A percentile compares a stretch with the other conserved stretches of the same genome.
phyloP scores from a whole-genome alignment of 2,888 invertebrate species.

The Perizoma affinitatum region DNA sequence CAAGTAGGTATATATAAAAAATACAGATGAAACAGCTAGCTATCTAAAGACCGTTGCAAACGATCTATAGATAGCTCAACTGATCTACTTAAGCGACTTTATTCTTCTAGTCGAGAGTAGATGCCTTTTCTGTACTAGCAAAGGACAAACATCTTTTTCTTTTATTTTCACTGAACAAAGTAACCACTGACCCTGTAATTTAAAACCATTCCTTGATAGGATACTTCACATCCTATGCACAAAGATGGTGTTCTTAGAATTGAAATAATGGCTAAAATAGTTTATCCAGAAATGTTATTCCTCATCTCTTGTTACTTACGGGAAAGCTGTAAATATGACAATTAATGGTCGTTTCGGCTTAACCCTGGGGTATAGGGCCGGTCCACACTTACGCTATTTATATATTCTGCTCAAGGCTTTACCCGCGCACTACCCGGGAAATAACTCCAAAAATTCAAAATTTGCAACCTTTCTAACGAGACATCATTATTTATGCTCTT shows the following conservation, averaged over 20 bases:
- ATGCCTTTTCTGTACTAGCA: too few species aligned
- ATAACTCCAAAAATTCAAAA: too few species aligned
- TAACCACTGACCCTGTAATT: conserved; percentile 13
- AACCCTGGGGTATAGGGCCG: conserved; percentile 31
- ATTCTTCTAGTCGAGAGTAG: too few species aligned
- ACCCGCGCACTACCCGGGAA: too few species aligned
- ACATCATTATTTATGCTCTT: too few species aligned
- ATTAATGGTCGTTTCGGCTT: conserved; percentile 55
- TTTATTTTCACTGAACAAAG: conserved; percentile 2
- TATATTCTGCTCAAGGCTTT: too few species aligned
- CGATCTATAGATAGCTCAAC: too few species aligned
- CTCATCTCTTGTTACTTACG: conserved; percentile 60
- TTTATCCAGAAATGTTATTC: conserved; percentile 55
- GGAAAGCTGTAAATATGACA: conserved; percentile 63
- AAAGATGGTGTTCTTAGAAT: conserved; percentile 34
- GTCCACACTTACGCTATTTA: conserved; percentile 12
- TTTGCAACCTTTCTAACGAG: too few species aligned
- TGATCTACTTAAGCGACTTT: too few species aligned
- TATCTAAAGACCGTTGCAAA: too few species aligned
- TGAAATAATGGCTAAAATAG: conserved; percentile 43
- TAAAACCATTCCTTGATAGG: conserved; percentile 4
- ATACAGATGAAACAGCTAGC: too few species aligned
- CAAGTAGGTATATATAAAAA: too few species aligned
- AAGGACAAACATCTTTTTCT: not conserved
- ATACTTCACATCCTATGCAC: conserved; percentile 9